A percentile compares a stretch with the other conserved stretches of the same genome.
Evolutionary conservation across 2,113 vertebrate genomes (phyloP).

Genomic region (Smithornis capensis): DNA sequence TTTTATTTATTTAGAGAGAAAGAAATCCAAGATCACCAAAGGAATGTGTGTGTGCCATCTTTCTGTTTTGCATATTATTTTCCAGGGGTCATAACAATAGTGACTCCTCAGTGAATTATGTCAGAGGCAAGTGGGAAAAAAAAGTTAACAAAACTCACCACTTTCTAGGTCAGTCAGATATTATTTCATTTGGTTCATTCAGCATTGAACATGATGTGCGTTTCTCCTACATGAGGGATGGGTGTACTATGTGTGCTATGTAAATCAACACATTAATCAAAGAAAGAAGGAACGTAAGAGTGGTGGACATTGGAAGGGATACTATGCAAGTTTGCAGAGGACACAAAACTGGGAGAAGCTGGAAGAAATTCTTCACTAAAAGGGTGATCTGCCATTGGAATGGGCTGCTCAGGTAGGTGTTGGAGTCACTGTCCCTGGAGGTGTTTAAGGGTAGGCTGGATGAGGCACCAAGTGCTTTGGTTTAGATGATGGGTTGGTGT

Average conservation of each 20-base stretch:
- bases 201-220: background rate
- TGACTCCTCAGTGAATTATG: background rate
- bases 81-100: background rate
- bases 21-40: background rate
- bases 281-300: fast-evolving
- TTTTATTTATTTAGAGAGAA: background rate
- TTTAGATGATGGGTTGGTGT: no score
- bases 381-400: no score
- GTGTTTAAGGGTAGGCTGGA: no score
- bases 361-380: no score
- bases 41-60: fast-evolving
- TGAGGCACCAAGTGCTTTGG: no score
- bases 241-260: background rate
- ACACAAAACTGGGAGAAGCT: background rate
- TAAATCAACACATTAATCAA: background rate
- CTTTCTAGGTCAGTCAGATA: background rate
- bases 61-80: background rate
- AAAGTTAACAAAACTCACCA: background rate
- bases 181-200: background rate
- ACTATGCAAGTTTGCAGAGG: background rate
- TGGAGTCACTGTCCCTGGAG: no score
- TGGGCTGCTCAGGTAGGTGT: no score
- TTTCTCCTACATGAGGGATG: background rate
- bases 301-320: background rate
- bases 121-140: background rate